phyloP scores from a whole-genome alignment of 1,140 invertebrate species.

The Bombus waltoni region DNA sequence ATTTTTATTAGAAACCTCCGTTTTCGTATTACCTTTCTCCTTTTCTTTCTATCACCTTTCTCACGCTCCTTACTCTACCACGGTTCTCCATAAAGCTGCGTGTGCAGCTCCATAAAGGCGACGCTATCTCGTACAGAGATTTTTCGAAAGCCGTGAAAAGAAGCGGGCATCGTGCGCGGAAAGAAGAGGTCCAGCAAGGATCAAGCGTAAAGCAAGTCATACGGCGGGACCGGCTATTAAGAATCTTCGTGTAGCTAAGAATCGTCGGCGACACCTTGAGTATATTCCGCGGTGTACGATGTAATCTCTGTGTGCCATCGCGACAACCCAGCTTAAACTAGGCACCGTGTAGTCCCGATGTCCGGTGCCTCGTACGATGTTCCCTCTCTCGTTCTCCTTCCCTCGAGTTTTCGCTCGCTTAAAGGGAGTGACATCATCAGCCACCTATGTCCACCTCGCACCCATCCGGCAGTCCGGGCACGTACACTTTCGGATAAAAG shows the following conservation, averaged over 20 bases:
- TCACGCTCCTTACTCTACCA: not conserved
- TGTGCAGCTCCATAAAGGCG: not conserved
- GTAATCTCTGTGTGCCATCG: slow-evolving; percentile 80
- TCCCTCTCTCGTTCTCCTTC: slow-evolving; percentile 52
- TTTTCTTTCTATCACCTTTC: not conserved
- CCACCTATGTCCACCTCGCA: slow-evolving; percentile 75
- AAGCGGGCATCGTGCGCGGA: too few species aligned
- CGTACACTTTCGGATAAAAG: slow-evolving; percentile 75
- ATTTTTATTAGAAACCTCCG: too few species aligned
- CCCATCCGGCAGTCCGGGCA: slow-evolving; percentile 74
- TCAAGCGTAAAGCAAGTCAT: slow-evolving; percentile 33
- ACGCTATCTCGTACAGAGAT: not conserved
- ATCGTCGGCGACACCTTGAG: slow-evolving; percentile 62
- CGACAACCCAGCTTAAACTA: slow-evolving; percentile 76
- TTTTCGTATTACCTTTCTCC: not conserved
- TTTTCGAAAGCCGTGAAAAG: not conserved
- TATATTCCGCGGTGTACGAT: slow-evolving; percentile 70
- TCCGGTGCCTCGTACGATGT: slow-evolving; percentile 70
- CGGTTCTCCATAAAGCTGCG: not conserved
- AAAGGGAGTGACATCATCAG: slow-evolving; percentile 78
- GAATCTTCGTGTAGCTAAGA: slow-evolving; percentile 59
- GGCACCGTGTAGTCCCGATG: slow-evolving; percentile 72
- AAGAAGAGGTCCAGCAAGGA: not conserved
- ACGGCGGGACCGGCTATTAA: slow-evolving; percentile 46
- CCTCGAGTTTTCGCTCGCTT: slow-evolving; percentile 15